Percentiles rank a stretch among this genome's conserved stretches.
Evolutionary conservation across 2,797 vertebrate genomes (phyloP).

Genomic region (Dryobates pubescens): DNA sequence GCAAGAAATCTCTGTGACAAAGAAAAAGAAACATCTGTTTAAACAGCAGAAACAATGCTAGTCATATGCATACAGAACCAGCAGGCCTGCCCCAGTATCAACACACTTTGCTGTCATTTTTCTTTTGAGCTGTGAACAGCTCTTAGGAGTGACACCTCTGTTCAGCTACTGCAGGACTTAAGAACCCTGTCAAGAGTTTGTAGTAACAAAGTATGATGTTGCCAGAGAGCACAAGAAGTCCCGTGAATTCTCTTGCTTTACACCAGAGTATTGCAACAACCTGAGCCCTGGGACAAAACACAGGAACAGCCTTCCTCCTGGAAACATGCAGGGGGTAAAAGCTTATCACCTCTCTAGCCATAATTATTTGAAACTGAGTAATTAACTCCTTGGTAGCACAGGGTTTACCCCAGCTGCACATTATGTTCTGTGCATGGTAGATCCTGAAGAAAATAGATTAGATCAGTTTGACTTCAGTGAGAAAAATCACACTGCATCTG

Average conservation of each 20-base stretch:
- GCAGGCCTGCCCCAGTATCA: neutral
- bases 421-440: neutral
- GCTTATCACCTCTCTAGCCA: neutral
- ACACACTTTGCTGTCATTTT: neutral
- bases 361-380: neutral
- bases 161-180: neutral
- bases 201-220: neutral
- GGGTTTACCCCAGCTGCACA: neutral
- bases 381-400: neutral
- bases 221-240: neutral
- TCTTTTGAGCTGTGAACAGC: neutral
- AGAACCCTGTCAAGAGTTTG: neutral
- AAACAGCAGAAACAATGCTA: neutral
- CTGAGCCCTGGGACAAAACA: neutral
- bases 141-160: rapidly evolving
- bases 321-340: neutral
- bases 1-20: constrained; percentile 90
- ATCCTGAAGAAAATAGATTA: neutral
- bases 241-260: neutral
- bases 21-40: neutral
- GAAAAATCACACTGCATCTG: neutral
- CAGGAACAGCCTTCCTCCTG: neutral
- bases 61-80: neutral
- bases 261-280: neutral
- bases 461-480: neutral